Evolutionary conservation across 2,888 invertebrate genomes (phyloP), one percentile per base, ranked within the genome.

Genomic region (Thereva nobilitata): DNA sequence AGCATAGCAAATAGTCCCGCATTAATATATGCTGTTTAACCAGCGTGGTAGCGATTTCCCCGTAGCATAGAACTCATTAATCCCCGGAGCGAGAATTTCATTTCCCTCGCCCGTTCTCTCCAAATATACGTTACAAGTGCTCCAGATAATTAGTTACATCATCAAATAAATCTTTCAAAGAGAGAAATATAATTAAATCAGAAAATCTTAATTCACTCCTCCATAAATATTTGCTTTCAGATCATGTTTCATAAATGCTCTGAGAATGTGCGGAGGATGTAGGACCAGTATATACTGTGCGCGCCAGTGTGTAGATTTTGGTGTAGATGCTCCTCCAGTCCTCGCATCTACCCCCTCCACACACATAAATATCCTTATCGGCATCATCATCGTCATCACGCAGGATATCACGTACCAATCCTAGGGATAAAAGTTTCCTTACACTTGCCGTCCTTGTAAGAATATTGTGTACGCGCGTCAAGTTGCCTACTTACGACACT

Each of bases 91-190:
- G 23, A 23, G 23, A 23, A 2, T 2, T 23, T 23, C 23, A 23
- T 23, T 2, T 23, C 23, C 23, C 23, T 23, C 2, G 23, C 23
- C 23, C 23, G 23, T 23, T 23, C 23, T 23, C 23, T 23, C 23
- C 23, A 23, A 23, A 23, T 23, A 23, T 23, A 23, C 23, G 23
- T 23, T 23, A 23, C 23, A 23, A 23, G 23, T 23, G 23, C 23
- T 23, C 23, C 23, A 23, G 23, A 23, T 23, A 23, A 23, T 23
- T 23, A 23, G 23, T 23, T 23, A 59, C 49, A 49, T 47, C 45
- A n/a, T 59, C 57, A 49, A 59, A 59, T 59, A 59, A 59, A 59
- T 59, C 59, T 49, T 59, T 59, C 59, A 47, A 59, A 59, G 47
- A 59, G 23, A 23, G 47, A 10, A 47, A 42, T 47, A 49, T 55